Conservation (phyloP, 2,888 invertebrate genomes). For the Penaeus monodon region DNA sequence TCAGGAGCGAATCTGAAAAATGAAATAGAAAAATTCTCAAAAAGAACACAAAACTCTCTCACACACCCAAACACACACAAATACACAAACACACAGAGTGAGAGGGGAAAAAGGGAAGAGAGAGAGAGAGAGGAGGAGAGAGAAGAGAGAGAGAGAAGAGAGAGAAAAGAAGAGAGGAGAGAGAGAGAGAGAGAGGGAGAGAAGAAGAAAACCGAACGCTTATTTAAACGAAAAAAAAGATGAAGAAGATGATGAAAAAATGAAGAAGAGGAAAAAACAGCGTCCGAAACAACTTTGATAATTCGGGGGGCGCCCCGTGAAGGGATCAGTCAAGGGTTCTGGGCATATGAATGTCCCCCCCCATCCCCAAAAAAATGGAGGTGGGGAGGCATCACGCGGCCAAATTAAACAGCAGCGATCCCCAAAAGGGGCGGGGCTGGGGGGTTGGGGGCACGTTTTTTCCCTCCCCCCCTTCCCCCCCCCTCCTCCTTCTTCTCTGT, state of each 20-base stretch:
- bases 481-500: background rate
- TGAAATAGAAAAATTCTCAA: too few relatives aligned
- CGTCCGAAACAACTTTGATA: too few relatives aligned
- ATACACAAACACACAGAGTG: too few relatives aligned
- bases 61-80: too few relatives aligned
- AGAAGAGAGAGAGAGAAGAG: too few relatives aligned
- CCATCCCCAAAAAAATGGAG: slow-evolving; percentile 14
- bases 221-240: background rate
- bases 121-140: too few relatives aligned
- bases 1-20: too few relatives aligned
- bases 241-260: background rate
- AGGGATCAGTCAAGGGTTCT: background rate
- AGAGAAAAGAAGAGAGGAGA: background rate
- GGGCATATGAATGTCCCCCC: background rate
- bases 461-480: background rate
- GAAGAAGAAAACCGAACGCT: background rate
- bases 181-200: too few relatives aligned
- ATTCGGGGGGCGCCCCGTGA: background rate
- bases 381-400: slow-evolving; percentile 2
- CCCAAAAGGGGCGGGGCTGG: slow-evolving; percentile 6
- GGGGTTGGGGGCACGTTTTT: background rate
- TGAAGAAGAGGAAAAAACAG: background rate
- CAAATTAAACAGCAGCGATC: background rate
- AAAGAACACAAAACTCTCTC: too few relatives aligned
- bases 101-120: too few relatives aligned